A percentile compares a stretch with the other conserved stretches of the same genome.
Conservation (phyloP, 2,113 vertebrate genomes). For the Saguinus imperator region DNA sequence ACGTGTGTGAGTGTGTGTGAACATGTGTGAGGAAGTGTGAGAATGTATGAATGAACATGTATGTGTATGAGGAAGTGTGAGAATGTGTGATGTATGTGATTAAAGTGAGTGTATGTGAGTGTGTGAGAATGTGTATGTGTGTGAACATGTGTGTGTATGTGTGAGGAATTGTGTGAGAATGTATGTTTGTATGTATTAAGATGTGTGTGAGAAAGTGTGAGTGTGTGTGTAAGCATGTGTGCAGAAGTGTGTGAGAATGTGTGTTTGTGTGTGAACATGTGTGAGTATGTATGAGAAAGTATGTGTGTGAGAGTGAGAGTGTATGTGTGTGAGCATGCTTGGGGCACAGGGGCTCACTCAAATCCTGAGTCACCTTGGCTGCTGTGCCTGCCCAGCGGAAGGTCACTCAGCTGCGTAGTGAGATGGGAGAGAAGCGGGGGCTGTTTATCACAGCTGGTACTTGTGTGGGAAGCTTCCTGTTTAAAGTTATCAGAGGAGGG, state of each 20-base stretch:
- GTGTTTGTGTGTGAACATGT: too few species aligned
- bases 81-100: not conserved
- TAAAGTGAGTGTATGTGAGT: too few species aligned
- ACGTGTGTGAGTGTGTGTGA: not conserved
- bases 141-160: too few species aligned
- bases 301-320: not conserved
- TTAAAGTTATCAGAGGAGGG: not conserved
- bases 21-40: not conserved
- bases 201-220: too few species aligned
- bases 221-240: not conserved
- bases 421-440: not conserved
- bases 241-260: too few species aligned
- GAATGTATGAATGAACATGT: not conserved
- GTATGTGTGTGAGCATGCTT: too few species aligned
- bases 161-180: not conserved
- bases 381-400: too few species aligned
- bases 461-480: not conserved
- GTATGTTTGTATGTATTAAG: not conserved
- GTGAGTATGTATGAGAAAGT: too few species aligned
- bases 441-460: not conserved
- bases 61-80: not conserved
- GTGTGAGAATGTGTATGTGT: too few species aligned
- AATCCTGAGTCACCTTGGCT: not conserved
- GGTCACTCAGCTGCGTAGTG: fast-evolving
- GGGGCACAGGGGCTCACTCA: too few species aligned